A percentile compares a stretch with the other conserved stretches of the same genome.
Conservation (phyloP, 2,888 invertebrate genomes). For the Drosophila suboccidentalis region DNA sequence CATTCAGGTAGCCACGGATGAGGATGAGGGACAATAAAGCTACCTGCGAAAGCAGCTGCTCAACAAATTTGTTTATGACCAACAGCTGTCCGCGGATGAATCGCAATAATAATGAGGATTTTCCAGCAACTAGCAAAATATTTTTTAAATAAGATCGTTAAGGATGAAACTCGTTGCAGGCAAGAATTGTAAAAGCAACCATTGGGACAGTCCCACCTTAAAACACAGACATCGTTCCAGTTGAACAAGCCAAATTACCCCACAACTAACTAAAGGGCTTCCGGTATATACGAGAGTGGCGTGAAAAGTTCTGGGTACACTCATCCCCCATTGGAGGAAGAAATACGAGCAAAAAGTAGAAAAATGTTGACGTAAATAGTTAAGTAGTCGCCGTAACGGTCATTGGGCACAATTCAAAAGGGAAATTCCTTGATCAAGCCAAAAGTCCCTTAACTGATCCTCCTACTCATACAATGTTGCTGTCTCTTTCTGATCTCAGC, state of each 20-base stretch:
- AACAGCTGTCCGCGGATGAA: slow-evolving; percentile 46
- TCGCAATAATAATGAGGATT: slow-evolving; percentile 23
- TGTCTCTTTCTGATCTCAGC: not conserved
- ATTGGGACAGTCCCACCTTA: not conserved
- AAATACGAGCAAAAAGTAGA: slow-evolving; percentile 10
- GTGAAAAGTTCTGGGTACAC: not conserved
- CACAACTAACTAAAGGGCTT: slow-evolving; percentile 11
- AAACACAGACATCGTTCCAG: slow-evolving; percentile 36
- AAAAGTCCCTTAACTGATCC: not conserved
- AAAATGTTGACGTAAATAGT: not conserved
- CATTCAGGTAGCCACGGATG: slow-evolving; percentile 13
- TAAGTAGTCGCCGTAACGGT: slow-evolving; percentile 19
- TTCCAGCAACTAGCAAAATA: slow-evolving; percentile 2
- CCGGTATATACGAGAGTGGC: not conserved
- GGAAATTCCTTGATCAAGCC: not conserved
- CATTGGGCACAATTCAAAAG: slow-evolving; percentile 16
- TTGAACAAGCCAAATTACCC: slow-evolving; percentile 34
- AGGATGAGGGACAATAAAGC: not conserved
- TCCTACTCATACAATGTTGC: not conserved
- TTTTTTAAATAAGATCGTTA: not conserved
- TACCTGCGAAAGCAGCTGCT: slow-evolving; percentile 59
- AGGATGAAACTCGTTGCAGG: slow-evolving; percentile 1
- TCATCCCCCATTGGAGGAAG: no score
- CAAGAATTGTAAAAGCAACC: not conserved
- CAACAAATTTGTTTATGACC: slow-evolving; percentile 47